These are phyloP conservation scores for Parnassius glacialis DNA, from an alignment of 2,888 invertebrate species.

Conservation along the genomic window DNA sequence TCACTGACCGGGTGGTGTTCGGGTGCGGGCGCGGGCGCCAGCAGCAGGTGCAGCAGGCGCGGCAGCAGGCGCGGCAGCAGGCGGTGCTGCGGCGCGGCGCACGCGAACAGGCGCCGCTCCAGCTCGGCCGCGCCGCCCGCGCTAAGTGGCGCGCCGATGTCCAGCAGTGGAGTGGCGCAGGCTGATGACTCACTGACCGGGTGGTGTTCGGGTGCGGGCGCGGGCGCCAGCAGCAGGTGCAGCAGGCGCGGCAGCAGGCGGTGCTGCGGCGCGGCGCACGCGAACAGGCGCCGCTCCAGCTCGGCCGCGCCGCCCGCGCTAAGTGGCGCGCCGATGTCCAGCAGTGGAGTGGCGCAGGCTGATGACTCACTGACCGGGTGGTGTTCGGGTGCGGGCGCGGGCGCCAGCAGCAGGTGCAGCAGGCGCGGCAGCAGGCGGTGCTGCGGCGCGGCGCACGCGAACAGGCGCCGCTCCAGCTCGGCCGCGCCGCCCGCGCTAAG, in stretches of 20 bases:
- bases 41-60: slow-evolving; percentile 69
- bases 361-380: slow-evolving; percentile 6
- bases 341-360: not conserved
- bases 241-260: slow-evolving; percentile 72
- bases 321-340: not conserved
- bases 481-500: slow-evolving; percentile 53
- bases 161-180: not conserved
- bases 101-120: slow-evolving; percentile 66
- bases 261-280: slow-evolving; percentile 67
- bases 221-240: slow-evolving; percentile 54
- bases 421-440: too few species aligned
- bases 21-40: slow-evolving; percentile 32
- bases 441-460: slow-evolving; percentile 63
- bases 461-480: slow-evolving; percentile 66
- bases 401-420: too few species aligned
- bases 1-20: slow-evolving; percentile 24
- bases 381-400: slow-evolving; percentile 28
- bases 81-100: slow-evolving; percentile 69
- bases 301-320: slow-evolving; percentile 53
- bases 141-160: slow-evolving; percentile 20
- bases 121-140: slow-evolving; percentile 57
- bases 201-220: slow-evolving; percentile 28
- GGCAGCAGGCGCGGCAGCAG: slow-evolving; percentile 71
- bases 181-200: slow-evolving; percentile 1
- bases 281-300: slow-evolving; percentile 67